A percentile compares a stretch with the other conserved stretches of the same genome.
Conservation (phyloP, 2,113 vertebrate species). For the Symphodus melops region DNA sequence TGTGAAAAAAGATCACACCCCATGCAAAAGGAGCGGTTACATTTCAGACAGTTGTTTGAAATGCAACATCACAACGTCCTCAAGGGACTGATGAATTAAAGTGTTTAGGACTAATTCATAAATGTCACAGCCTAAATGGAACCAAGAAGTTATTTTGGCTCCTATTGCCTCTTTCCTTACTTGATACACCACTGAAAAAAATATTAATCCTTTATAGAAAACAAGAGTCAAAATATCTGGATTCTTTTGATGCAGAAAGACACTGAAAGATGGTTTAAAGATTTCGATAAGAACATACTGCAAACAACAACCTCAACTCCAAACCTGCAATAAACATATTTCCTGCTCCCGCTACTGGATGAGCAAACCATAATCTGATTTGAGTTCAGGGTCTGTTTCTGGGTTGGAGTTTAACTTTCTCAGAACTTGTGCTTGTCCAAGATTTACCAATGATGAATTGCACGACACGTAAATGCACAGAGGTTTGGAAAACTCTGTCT, state of each 20-base stretch:
- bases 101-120: too few relatives aligned
- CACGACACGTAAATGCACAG: conserved; percentile 79
- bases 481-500: conserved; percentile 76
- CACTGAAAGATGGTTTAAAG: not conserved
- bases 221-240: not conserved
- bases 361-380: conserved; percentile 55
- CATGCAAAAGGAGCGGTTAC: not conserved
- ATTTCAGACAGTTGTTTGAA: not conserved
- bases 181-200: too few relatives aligned
- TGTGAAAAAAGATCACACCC: not conserved
- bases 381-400: conserved; percentile 62
- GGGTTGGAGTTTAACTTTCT: conserved; percentile 67
- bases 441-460: conserved; percentile 76
- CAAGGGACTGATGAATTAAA: not conserved
- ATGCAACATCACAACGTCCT: too few relatives aligned
- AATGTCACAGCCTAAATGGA: not conserved
- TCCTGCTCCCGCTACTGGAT: conserved; percentile 63
- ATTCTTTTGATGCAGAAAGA: not conserved
- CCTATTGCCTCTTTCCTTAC: not conserved
- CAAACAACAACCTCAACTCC: conserved; percentile 34
- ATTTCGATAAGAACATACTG: conserved; percentile 26
- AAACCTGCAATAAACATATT: conserved; percentile 55
- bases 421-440: conserved; percentile 67
- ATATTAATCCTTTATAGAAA: too few relatives aligned
- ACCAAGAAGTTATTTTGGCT: not conserved